Evolutionary conservation across 2,888 invertebrate species (phyloP).

Genomic region (Leptothorax acervorum): DNA sequence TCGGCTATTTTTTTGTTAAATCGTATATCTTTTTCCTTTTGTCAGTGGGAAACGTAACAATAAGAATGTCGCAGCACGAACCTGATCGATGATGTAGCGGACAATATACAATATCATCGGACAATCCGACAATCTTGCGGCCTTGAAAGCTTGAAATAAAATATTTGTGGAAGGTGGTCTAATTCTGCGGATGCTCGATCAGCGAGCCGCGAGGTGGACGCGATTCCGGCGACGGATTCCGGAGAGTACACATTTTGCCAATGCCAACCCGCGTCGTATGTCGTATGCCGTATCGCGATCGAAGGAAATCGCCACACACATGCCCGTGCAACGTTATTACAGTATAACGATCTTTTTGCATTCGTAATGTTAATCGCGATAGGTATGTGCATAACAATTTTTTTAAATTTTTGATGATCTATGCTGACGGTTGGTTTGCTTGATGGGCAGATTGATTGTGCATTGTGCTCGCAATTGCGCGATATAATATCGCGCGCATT

Average conservation of each 20-base stretch:
- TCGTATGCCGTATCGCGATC: not conserved
- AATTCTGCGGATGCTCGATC: conserved; percentile 64
- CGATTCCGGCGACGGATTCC: conserved; percentile 3
- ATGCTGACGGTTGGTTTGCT: not conserved
- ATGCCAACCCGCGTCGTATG: no score
- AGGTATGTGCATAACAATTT: conserved; percentile 15
- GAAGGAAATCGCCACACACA: not conserved
- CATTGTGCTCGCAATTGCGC: not conserved
- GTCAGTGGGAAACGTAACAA: conserved; percentile 28
- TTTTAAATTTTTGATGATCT: conserved; percentile 30
- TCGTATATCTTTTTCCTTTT: not conserved
- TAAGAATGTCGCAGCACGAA: conserved; percentile 24
- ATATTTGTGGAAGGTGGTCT: conserved; percentile 71
- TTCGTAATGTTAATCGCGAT: conserved; percentile 8
- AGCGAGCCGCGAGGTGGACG: conserved; percentile 3
- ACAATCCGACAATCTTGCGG: conserved; percentile 67
- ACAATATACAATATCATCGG: not conserved
- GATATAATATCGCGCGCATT: not conserved
- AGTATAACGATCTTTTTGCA: conserved; percentile 9
- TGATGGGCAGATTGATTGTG: conserved; percentile 11
- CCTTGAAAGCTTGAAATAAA: conserved; percentile 77
- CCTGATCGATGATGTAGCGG: conserved; percentile 73
- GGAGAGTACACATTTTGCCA: not conserved
- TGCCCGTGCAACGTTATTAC: not conserved
- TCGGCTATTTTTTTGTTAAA: not conserved